Conservation (phyloP, 1,140 invertebrate species). For the Lucilia sericata region DNA sequence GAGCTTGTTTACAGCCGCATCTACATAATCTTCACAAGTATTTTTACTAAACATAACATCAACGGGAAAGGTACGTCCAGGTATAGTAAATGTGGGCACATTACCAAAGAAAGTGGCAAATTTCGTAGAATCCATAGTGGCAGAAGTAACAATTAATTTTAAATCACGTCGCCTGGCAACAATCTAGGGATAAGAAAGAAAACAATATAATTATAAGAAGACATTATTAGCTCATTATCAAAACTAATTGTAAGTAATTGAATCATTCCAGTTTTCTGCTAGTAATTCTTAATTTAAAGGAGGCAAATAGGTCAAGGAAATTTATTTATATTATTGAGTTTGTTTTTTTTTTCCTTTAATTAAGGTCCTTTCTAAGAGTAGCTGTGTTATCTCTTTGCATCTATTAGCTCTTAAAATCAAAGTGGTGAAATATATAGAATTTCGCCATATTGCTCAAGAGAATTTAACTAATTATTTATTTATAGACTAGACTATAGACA, state of each 20-base stretch:
- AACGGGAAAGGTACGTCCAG: slow-evolving; percentile 97
- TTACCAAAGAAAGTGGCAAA: slow-evolving; percentile 99
- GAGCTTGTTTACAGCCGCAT: slow-evolving; percentile 97
- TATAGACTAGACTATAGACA: too few species aligned
- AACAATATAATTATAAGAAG: too few species aligned
- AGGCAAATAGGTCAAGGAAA: neutral
- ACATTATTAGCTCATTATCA: too few species aligned
- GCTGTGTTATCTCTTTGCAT: neutral
- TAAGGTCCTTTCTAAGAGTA: neutral
- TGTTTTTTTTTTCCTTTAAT: neutral
- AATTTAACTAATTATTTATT: too few species aligned
- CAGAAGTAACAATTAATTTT: slow-evolving; percentile 98
- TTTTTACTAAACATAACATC: slow-evolving; percentile 95
- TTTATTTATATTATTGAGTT: neutral
- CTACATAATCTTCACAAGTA: slow-evolving; percentile 98
- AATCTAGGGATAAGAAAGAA: slow-evolving; percentile 74
- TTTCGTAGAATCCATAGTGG: slow-evolving; percentile 98
- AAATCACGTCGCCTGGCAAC: slow-evolving; percentile 93
- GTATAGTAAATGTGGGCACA: slow-evolving; percentile 96
- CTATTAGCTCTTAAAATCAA: neutral
- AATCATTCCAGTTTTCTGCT: neutral
- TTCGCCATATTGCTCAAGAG: too few species aligned
- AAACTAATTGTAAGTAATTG: neutral
- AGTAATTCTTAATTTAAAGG: neutral
- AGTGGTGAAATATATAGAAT: neutral